Conservation (phyloP, 2,888 invertebrate genomes). For the Ectropis crepuscularia region DNA sequence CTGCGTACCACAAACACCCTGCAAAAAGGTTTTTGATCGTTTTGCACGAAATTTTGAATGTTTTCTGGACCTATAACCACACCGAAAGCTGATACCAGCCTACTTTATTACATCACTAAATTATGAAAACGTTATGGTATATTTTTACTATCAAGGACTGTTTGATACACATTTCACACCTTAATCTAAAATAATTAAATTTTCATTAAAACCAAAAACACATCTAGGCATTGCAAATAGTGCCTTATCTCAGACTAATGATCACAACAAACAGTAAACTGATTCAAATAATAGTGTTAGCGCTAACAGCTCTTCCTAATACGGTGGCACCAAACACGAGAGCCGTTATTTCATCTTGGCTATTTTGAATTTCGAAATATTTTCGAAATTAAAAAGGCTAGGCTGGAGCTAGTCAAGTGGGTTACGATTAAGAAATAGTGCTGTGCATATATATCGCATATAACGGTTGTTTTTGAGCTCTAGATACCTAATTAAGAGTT, state of each 20-base stretch:
- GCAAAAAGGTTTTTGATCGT: too few relatives aligned
- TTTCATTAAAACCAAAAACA: not conserved
- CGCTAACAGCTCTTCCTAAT: slow-evolving; percentile 24
- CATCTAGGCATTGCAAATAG: not conserved
- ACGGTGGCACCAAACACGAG: slow-evolving; percentile 15
- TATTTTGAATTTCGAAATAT: slow-evolving; percentile 38
- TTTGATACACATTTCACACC: not conserved
- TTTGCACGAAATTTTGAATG: too few relatives aligned
- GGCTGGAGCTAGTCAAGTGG: slow-evolving; percentile 1
- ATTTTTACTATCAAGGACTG: not conserved
- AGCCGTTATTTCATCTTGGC: slow-evolving; percentile 28
- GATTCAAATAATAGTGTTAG: slow-evolving; percentile 14
- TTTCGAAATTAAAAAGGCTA: slow-evolving; percentile 29
- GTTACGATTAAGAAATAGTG: slow-evolving; percentile 17
- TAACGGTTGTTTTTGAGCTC: slow-evolving; percentile 8
- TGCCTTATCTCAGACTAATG: not conserved
- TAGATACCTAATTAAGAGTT: slow-evolving; percentile 11
- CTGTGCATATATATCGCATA: slow-evolving; percentile 8
- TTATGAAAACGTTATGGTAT: not conserved
- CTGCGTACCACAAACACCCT: too few relatives aligned
- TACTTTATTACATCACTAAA: too few relatives aligned
- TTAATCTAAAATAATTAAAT: not conserved
- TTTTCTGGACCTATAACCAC: too few relatives aligned
- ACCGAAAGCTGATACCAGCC: too few relatives aligned
- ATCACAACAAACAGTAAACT: slow-evolving; percentile 1